Conservation (phyloP, 1,140 invertebrate species). For the Bombus sibiricus region DNA sequence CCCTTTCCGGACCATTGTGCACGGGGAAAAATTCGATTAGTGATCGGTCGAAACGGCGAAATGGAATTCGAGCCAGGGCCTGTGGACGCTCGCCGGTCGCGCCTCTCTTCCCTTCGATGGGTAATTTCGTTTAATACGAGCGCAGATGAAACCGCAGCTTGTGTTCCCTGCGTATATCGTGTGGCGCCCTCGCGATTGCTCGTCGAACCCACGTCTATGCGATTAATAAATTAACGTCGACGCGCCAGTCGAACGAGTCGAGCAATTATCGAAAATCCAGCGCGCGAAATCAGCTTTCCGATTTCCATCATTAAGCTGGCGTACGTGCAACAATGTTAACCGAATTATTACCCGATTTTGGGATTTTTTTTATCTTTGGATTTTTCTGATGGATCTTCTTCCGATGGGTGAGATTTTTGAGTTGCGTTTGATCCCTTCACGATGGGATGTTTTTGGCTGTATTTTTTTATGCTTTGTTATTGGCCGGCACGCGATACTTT, state of each 20-base stretch:
- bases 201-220: slow-evolving; percentile 27
- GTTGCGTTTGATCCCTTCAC: too few species aligned
- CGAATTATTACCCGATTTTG: neutral
- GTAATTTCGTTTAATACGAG: slow-evolving; percentile 54
- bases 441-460: too few species aligned
- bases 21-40: slow-evolving; percentile 46
- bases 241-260: slow-evolving; percentile 49
- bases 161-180: slow-evolving; percentile 40
- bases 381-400: too few species aligned
- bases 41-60: slow-evolving; percentile 48
- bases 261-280: slow-evolving; percentile 59
- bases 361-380: neutral
- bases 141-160: slow-evolving; percentile 46
- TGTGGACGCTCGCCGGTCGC: neutral
- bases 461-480: too few species aligned
- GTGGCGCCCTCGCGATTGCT: slow-evolving; percentile 23
- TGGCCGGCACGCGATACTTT: too few species aligned
- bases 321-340: neutral
- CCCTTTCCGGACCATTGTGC: slow-evolving; percentile 39
- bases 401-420: too few species aligned
- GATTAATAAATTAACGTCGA: slow-evolving; percentile 68
- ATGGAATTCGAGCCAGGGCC: slow-evolving; percentile 29
- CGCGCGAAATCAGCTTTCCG: slow-evolving; percentile 15
- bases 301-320: neutral
- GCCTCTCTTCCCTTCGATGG: neutral